Conservation (phyloP, 2,797 vertebrate genomes). For the Chaenodraco wilsoni region DNA sequence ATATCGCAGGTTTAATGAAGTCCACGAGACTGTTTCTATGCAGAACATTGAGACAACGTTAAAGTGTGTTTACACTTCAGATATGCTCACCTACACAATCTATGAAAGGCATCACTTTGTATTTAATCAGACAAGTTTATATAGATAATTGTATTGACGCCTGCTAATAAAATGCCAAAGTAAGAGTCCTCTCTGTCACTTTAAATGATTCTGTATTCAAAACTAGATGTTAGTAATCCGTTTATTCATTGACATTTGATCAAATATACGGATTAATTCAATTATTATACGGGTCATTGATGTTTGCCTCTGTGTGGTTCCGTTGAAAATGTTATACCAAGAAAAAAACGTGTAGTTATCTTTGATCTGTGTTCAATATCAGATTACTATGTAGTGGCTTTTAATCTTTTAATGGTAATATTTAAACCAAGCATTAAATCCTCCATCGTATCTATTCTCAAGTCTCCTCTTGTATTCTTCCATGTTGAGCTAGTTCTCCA, state of each 20-base stretch:
- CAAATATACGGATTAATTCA: background rate
- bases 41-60: slow-evolving; percentile 8
- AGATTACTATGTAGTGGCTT: background rate
- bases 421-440: background rate
- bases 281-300: background rate
- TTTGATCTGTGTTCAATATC: background rate
- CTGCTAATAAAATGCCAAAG: background rate
- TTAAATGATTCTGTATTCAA: background rate
- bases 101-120: background rate
- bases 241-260: background rate
- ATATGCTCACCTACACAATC: background rate
- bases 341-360: background rate
- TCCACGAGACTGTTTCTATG: slow-evolving; percentile 1
- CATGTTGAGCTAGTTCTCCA: background rate
- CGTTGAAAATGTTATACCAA: background rate
- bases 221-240: background rate
- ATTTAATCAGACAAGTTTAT: background rate
- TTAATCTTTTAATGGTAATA: slow-evolving; percentile 3
- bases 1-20: background rate
- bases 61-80: slow-evolving; percentile 10
- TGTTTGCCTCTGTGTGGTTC: background rate
- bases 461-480: background rate
- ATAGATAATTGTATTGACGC: background rate
- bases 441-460: slow-evolving; percentile 5
- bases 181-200: background rate